phyloP scores from a whole-genome alignment of 2,113 vertebrate genomes.

The Istiophorus platypterus region DNA sequence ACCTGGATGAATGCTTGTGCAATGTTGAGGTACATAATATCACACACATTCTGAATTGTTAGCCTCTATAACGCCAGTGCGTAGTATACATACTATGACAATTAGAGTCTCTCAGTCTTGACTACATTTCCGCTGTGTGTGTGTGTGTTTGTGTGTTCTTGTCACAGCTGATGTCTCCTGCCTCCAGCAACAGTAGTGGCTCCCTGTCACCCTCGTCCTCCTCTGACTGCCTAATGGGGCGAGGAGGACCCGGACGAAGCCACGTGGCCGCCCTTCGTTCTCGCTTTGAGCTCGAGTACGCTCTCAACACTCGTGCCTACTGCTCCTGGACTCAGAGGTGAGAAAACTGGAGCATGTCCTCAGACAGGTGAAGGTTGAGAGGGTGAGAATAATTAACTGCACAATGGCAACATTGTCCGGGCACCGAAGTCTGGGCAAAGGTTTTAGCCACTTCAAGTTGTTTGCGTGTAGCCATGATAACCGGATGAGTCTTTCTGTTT shows the following conservation, averaged over 20 bases:
- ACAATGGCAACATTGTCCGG: background rate
- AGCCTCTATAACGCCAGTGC: background rate
- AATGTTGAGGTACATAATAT: constrained; percentile 89
- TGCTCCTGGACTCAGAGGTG: constrained; percentile 89
- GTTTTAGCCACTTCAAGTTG: background rate
- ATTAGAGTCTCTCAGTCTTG: background rate
- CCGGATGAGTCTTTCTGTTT: too few relatives aligned
- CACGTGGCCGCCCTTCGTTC: constrained; percentile 91
- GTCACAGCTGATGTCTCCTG: constrained; percentile 92
- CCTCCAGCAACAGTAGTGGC: constrained; percentile 95
- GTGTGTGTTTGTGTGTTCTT: background rate
- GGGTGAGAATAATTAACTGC: constrained; percentile 14
- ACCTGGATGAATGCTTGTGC: constrained; percentile 93
- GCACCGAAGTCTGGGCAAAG: background rate
- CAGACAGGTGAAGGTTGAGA: constrained; percentile 3
- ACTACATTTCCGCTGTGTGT: background rate
- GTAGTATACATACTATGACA: background rate
- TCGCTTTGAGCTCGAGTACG: constrained; percentile 92
- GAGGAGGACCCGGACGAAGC: constrained; percentile 89
- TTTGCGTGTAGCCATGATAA: background rate
- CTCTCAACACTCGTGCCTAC: constrained; percentile 87
- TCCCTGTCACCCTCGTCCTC: constrained; percentile 94
- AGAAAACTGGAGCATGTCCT: constrained; percentile 8
- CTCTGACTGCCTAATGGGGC: constrained; percentile 88
- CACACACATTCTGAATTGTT: background rate